Evolutionary conservation across 2,797 vertebrate genomes (phyloP).

Genomic region (Cossypha polioptera): DNA sequence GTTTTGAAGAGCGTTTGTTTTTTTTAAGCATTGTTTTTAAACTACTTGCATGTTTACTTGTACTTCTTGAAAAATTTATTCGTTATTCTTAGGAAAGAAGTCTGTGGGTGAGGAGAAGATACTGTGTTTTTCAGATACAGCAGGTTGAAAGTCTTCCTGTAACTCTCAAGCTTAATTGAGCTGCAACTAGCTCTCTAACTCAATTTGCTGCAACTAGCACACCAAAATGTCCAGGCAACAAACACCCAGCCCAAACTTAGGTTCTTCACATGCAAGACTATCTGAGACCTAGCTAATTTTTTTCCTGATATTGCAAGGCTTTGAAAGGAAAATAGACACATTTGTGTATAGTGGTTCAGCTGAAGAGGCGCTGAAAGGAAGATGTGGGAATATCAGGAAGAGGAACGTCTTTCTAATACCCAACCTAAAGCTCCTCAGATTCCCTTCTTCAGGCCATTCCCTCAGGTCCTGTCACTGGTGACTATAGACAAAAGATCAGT

Average conservation of each 20-base stretch:
- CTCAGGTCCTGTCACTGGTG: fast-evolving
- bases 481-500: too few species aligned
- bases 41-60: background rate
- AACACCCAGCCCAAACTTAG: background rate
- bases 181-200: background rate
- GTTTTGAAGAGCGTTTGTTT: background rate
- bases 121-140: background rate
- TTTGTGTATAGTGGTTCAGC: background rate
- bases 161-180: background rate
- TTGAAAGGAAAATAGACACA: background rate
- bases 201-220: background rate
- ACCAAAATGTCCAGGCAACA: background rate
- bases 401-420: background rate
- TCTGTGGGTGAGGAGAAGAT: background rate
- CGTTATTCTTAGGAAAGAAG: background rate
- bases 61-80: background rate
- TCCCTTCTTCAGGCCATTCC: background rate
- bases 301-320: background rate
- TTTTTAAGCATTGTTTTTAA: background rate
- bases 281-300: background rate
- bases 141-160: background rate
- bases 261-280: background rate
- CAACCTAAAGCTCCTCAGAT: background rate
- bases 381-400: background rate
- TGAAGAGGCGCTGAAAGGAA: background rate